Conservation (phyloP, 1,140 invertebrate species). For the Drosophila kohkoa region DNA sequence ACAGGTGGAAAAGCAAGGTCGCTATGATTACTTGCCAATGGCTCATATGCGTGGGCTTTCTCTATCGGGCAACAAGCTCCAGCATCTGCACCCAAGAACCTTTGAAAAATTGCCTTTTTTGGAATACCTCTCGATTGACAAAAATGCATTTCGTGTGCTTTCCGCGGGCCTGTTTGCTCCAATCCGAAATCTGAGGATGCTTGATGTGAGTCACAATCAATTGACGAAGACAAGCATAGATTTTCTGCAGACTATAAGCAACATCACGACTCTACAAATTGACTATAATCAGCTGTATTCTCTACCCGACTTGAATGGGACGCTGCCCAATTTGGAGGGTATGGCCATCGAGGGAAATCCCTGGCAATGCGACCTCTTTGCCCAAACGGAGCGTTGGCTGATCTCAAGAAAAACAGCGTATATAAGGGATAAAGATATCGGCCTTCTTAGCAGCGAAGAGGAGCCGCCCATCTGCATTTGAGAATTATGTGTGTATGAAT, state of each 20-base stretch:
- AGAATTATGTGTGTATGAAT: conserved; percentile 64
- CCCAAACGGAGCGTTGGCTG: conserved; percentile 66
- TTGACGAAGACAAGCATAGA: conserved; percentile 59
- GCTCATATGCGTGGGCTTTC: conserved; percentile 56
- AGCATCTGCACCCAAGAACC: conserved; percentile 55
- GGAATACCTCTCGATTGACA: conserved; percentile 68
- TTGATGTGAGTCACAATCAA: conserved; percentile 72
- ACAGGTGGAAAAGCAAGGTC: too few relatives aligned
- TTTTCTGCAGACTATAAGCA: conserved; percentile 53
- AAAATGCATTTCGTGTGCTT: conserved; percentile 60
- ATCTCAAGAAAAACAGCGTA: conserved; percentile 53
- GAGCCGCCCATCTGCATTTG: conserved; percentile 71
- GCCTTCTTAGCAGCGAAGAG: conserved; percentile 62
- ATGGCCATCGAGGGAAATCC: conserved; percentile 78
- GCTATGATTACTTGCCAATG: conserved; percentile 7
- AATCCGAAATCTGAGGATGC: conserved; percentile 65
- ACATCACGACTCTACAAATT: conserved; percentile 60
- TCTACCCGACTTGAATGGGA: conserved; percentile 61
- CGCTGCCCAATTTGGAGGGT: conserved; percentile 57
- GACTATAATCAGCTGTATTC: conserved; percentile 78
- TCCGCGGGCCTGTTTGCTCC: conserved; percentile 73
- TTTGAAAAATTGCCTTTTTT: conserved; percentile 69
- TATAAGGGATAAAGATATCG: conserved; percentile 54
- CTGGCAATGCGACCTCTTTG: conserved; percentile 78
- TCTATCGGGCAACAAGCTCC: conserved; percentile 63